These are phyloP conservation scores for Cyclophora albipunctata DNA, from an alignment of 2,888 invertebrate species.

Conservation along the genomic window DNA sequence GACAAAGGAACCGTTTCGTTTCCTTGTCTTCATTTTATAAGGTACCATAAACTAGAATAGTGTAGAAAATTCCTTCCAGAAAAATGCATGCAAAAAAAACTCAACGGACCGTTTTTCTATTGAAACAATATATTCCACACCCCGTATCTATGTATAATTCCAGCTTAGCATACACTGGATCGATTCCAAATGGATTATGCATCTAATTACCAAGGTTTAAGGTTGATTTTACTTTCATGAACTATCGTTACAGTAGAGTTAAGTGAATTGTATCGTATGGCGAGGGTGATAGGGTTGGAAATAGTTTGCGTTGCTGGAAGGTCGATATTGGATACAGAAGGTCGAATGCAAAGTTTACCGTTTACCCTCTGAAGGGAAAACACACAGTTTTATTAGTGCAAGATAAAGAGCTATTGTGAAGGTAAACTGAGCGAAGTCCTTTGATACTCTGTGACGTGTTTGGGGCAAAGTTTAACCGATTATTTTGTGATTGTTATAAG, in stretches of 20 bases:
- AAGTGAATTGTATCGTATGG: background rate
- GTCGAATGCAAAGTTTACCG: constrained; percentile 50
- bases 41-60: no score
- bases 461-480: no score
- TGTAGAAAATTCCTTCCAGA: no score
- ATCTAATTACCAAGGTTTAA: constrained; percentile 50
- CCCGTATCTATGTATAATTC: constrained; percentile 8
- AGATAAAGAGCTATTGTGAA: constrained; percentile 8
- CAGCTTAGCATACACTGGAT: constrained; percentile 21
- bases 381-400: constrained; percentile 26
- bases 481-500: background rate
- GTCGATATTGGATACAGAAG: constrained; percentile 26
- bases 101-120: no score
- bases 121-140: no score
- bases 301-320: constrained; percentile 14
- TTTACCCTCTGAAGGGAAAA: constrained; percentile 31
- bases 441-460: background rate
- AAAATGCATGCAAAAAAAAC: no score
- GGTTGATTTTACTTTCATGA: constrained; percentile 38
- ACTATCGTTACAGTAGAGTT: constrained; percentile 2
- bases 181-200: constrained; percentile 51
- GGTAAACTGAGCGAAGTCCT: background rate
- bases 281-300: constrained; percentile 25
- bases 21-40: no score
- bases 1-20: no score